A percentile compares a stretch with the other conserved stretches of the same genome.
These are phyloP conservation scores for Drosophila bipectinata DNA, from an alignment of 1,140 invertebrate genomes.

Conservation along the genomic window DNA sequence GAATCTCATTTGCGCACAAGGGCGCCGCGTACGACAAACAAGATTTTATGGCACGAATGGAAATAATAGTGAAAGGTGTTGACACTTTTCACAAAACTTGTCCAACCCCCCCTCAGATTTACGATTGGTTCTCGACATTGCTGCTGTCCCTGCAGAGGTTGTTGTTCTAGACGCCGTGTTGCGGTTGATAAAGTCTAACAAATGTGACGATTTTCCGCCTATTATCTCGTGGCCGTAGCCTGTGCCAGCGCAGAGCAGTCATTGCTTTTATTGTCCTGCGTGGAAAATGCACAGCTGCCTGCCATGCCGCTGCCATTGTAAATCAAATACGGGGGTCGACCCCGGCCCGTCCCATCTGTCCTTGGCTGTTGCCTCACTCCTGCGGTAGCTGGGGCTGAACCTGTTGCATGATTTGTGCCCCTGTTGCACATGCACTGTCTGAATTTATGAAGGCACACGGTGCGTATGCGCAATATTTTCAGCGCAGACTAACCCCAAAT, in stretches of 20 bases:
- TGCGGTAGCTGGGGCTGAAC: slow-evolving; percentile 41
- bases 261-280: slow-evolving; percentile 66
- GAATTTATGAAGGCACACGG: slow-evolving; percentile 57
- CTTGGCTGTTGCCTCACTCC: slow-evolving; percentile 20
- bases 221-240: slow-evolving; percentile 60
- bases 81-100: slow-evolving; percentile 43
- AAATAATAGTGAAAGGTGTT: slow-evolving; percentile 51
- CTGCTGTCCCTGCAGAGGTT: slow-evolving; percentile 11
- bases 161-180: slow-evolving; percentile 10
- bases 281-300: slow-evolving; percentile 71
- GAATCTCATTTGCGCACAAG: slow-evolving; percentile 61
- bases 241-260: slow-evolving; percentile 16
- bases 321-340: slow-evolving; percentile 50
- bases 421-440: slow-evolving; percentile 48
- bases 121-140: slow-evolving; percentile 47
- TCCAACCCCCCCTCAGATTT: slow-evolving; percentile 57
- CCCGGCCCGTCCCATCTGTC: slow-evolving; percentile 20
- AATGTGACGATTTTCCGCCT: slow-evolving; percentile 81
- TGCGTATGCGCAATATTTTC: slow-evolving; percentile 40
- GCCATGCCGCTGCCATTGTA: slow-evolving; percentile 52
- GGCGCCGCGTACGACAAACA: slow-evolving; percentile 49
- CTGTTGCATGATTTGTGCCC: slow-evolving; percentile 77
- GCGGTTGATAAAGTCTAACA: slow-evolving; percentile 68
- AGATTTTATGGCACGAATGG: slow-evolving; percentile 58
- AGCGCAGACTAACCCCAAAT: background rate